Base-by-base conservation (phyloP, 2,888 invertebrate species). In the Melinaea menophilus region DNA sequence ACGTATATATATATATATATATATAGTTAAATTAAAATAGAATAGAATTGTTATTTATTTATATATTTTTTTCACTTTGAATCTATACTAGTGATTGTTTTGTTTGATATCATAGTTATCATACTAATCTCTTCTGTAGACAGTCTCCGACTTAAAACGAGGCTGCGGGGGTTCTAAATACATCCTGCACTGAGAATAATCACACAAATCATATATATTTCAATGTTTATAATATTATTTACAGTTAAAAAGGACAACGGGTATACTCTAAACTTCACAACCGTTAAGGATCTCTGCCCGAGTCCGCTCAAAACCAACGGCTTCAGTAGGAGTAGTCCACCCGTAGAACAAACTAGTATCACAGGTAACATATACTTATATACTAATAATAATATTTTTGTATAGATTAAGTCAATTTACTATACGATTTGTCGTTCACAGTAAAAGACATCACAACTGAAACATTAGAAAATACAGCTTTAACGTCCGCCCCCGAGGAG, bases 191-290 rank as follows among this genome's bases (percentile, higher is more conserved):
- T n/a, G n/a, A n/a, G n/a, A n/a, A n/a, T n/a, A n/a, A n/a, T n/a
- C n/a, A n/a, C n/a, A n/a, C n/a, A n/a, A n/a, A n/a, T n/a, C n/a
- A n/a, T 7, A 41, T 37, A 37, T 37, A 37, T 5, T 2, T 7
- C 2, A 37, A 9, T 41, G 9, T 41, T 41, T 22, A 13, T 37
- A n/a, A 46, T 58, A 34, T 48, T 61, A n/a, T 72, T 86, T 86
- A 47, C 86, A 91, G 91, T 83, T 68, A 91, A 90, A 84, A 90
- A 90, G 80, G 91, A 91, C 76, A 91, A 91, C 64, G 88, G 89
- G 58, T 91, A 89, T 76, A 89, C 88, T 69, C 86, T 91, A 72
- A 91, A 83, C 76, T 91, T 86, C 75, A 90, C 85, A 67, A 88
- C 90, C 66, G 87, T 88, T 67, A 91, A 91, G 81, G 89, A 88